These are phyloP conservation scores for Trichogramma dendrolimi DNA, from an alignment of 2,888 invertebrate species.

Conservation along the genomic window DNA sequence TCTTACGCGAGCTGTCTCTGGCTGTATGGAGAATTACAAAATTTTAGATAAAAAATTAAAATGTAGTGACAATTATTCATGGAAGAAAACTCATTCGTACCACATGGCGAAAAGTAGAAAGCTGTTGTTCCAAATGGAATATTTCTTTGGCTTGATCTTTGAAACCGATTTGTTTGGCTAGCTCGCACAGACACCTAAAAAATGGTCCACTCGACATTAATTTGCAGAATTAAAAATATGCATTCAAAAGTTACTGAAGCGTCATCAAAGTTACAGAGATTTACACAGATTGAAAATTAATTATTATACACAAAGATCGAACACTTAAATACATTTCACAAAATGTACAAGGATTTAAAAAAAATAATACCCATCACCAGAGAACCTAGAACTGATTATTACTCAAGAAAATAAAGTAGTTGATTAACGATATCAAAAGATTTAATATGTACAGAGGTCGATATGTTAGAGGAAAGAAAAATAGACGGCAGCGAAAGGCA, in stretches of 20 bases:
- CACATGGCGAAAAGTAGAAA: constrained; percentile 88
- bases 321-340: constrained; percentile 4
- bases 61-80: not conserved
- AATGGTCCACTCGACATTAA: constrained; percentile 10
- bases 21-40: constrained; percentile 62
- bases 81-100: constrained; percentile 55
- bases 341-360: constrained; percentile 6
- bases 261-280: not conserved
- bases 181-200: constrained; percentile 80
- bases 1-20: constrained; percentile 77
- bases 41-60: not conserved
- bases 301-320: constrained; percentile 9
- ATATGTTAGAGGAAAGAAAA: too few relatives aligned
- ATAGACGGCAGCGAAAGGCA: too few relatives aligned
- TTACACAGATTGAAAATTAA: constrained; percentile 18
- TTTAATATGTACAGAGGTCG: too few relatives aligned
- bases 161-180: constrained; percentile 93
- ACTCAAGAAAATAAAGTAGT: too few relatives aligned
- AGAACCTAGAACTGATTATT: constrained; percentile 11
- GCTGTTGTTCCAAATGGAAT: constrained; percentile 79
- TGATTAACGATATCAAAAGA: too few relatives aligned
- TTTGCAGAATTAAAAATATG: constrained; percentile 2
- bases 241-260: not conserved
- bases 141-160: constrained; percentile 77
- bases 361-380: constrained; percentile 4